Evolutionary conservation across 2,888 invertebrate genomes (phyloP), one percentile per base, ranked within the genome.

Genomic region (Plebejus anna): DNA sequence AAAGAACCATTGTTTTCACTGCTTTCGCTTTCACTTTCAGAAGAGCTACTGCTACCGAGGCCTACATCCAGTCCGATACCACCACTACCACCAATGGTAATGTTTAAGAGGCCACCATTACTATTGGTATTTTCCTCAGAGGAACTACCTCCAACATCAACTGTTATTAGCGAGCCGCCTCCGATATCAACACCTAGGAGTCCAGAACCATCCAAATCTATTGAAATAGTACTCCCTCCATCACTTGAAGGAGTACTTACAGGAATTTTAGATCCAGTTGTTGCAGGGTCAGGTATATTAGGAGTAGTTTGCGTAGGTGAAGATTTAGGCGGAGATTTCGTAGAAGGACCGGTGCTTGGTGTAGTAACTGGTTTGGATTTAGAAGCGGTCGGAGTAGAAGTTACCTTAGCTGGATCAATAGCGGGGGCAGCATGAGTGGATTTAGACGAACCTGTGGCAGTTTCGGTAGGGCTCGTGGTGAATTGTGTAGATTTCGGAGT

Each of bases 1-100:
- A 66, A 36, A 42, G 71, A 42, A 42, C 42, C 42, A 36, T 42
- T 42, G 42, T 71, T 71, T 71, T 71, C 71, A 22, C 42, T 28
- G 16, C 42, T 42, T 42, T 70, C 70, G 28, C 38, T 38, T 16
- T 55, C 55, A 72, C 72, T 72, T 22, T 72, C 72, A 51, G 73
- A 73, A 32, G 28, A 55, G 51, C 51, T 55, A 32, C 51, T 51
- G 16, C 51, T 71, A 42, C n/a, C 2, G 13, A 28, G 13, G 28
- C 47, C 72, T 47, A 47, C 9, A 13, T 47, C 47, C 28, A 42
- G 22, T 28, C 72, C 72, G 11, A 72, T 72, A 51, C 22, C 47
- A 51, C 28, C 47, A 11, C 9, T 42, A 42, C 71, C 47, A 72
- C 47, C 72, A 28, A 72, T 28, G 13, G 47, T 72, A 51, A 72